These are phyloP conservation scores for Eulemur rufifrons DNA, from an alignment of 2,113 vertebrate genomes.

Conservation along the genomic window DNA sequence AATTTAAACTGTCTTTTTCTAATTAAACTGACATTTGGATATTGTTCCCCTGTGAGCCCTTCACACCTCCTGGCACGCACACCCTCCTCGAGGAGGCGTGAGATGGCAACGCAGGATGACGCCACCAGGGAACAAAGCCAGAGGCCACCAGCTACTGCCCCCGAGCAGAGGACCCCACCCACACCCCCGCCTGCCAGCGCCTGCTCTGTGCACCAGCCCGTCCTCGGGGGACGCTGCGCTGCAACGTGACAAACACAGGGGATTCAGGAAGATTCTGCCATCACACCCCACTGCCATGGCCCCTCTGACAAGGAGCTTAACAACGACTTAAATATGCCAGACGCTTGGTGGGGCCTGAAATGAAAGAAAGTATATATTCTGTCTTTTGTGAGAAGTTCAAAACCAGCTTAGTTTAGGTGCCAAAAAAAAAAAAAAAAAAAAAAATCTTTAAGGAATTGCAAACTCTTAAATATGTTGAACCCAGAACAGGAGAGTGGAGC, in stretches of 20 bases:
- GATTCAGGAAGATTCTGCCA: background rate
- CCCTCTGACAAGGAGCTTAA: background rate
- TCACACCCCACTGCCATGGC: rapidly evolving
- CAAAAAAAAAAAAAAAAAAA: background rate
- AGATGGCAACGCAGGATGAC: conserved; percentile 30
- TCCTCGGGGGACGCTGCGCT: conserved; percentile 70
- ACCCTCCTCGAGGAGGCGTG: conserved; percentile 43
- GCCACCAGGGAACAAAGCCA: conserved; percentile 60
- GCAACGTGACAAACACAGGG: background rate
- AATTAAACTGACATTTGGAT: conserved; percentile 28
- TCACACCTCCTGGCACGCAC: conserved; percentile 54
- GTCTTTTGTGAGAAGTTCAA: background rate
- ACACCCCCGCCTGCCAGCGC: background rate
- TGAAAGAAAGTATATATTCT: background rate
- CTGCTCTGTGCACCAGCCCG: background rate
- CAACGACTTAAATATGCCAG: background rate
- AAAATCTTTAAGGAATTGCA: background rate
- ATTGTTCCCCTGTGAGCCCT: conserved; percentile 36
- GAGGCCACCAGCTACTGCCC: conserved; percentile 64
- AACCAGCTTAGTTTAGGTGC: background rate
- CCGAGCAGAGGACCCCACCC: conserved; percentile 50
- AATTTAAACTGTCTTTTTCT: conserved; percentile 40
- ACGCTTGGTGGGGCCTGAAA: background rate
- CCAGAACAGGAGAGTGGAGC: background rate
- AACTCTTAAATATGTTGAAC: background rate